A percentile compares a stretch with the other conserved stretches of the same genome.
Evolutionary conservation across 2,113 vertebrate species (phyloP).

Genomic region (Oceanites oceanicus): DNA sequence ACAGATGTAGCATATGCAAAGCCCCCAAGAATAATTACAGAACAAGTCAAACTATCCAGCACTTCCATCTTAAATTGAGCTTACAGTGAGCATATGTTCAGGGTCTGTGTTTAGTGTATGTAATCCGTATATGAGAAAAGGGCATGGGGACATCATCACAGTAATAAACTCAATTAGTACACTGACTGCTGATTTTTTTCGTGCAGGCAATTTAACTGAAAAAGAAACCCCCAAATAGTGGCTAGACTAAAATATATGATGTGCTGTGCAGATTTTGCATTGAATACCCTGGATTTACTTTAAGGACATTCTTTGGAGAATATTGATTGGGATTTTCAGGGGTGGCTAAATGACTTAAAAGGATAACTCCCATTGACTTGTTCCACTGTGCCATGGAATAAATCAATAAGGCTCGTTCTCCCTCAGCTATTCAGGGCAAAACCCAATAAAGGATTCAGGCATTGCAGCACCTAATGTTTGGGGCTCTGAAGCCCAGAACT

Average conservation of each 20-base stretch:
- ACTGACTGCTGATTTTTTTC: background rate
- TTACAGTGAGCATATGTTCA: background rate
- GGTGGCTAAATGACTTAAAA: conserved; percentile 16
- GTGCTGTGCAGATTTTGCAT: background rate
- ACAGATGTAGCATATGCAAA: background rate
- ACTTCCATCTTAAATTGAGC: background rate
- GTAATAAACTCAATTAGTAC: background rate
- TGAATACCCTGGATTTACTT: conserved; percentile 12
- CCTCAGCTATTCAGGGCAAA: conserved; percentile 7
- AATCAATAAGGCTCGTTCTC: background rate
- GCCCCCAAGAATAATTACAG: background rate
- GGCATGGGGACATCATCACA: background rate
- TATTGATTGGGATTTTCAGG: conserved; percentile 19
- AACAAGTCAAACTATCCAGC: background rate
- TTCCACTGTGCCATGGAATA: background rate
- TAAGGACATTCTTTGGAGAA: background rate
- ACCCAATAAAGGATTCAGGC: background rate
- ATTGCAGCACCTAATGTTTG: background rate
- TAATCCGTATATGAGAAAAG: background rate
- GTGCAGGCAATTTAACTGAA: background rate
- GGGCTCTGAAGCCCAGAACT: background rate
- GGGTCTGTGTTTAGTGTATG: background rate
- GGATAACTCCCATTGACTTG: conserved; percentile 6
- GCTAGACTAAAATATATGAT: background rate
- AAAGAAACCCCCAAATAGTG: background rate